Conservation (phyloP, 2,888 invertebrate genomes). For the Escarpia spicata region DNA sequence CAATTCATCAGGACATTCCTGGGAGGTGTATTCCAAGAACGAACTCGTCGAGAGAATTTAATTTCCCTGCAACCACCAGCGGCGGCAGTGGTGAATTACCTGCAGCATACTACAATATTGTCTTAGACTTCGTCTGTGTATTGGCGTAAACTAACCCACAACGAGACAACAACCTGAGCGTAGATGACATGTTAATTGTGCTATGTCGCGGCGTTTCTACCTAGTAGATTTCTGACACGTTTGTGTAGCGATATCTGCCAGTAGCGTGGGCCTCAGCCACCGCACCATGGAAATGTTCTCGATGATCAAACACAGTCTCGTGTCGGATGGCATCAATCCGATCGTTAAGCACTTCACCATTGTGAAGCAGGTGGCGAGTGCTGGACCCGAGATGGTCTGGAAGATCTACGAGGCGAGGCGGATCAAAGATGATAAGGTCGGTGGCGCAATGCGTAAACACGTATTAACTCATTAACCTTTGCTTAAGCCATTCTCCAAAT, state of each 20-base stretch:
- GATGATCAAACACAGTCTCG: slow-evolving; percentile 40
- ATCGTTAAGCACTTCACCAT: slow-evolving; percentile 89
- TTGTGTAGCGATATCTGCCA: not conserved
- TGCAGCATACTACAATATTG: not conserved
- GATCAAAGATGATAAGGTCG: slow-evolving; percentile 89
- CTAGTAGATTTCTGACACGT: not conserved
- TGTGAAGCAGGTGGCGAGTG: slow-evolving; percentile 81
- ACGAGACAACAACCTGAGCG: not conserved
- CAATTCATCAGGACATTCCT: not conserved
- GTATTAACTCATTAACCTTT: not conserved
- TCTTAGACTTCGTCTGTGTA: not conserved
- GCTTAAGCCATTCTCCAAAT: not conserved
- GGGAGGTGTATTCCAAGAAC: not conserved
- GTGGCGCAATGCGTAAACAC: slow-evolving; percentile 47
- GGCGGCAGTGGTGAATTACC: not conserved
- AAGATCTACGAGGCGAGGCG: slow-evolving; percentile 88
- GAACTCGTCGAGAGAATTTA: not conserved
- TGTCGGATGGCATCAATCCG: slow-evolving; percentile 70
- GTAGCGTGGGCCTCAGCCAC: not conserved
- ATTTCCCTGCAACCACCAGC: not conserved
- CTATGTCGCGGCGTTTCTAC: not conserved
- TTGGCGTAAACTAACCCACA: not conserved
- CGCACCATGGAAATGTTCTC: slow-evolving; percentile 39
- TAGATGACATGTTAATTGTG: not conserved
- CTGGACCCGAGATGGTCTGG: slow-evolving; percentile 92